Percentiles rank a stretch among this genome's conserved stretches.
Evolutionary conservation across 2,113 vertebrate genomes (phyloP).

Genomic region (Puntigrus tetrazona): DNA sequence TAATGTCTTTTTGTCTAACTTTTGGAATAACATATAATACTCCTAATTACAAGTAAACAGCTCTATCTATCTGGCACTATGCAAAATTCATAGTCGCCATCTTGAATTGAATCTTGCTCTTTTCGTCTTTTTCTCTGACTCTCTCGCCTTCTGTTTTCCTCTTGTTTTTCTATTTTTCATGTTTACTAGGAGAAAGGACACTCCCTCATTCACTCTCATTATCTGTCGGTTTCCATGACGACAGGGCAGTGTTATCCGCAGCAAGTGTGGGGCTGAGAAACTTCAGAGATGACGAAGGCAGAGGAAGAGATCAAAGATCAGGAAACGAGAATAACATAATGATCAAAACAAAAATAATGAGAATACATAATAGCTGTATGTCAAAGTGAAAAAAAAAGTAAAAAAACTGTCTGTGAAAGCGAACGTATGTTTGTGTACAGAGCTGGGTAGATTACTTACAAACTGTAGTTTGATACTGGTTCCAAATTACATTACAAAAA

Average conservation of each 20-base stretch:
- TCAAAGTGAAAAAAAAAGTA: not conserved
- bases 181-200: constrained; percentile 36
- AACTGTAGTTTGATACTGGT: too few species aligned
- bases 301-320: constrained; percentile 20
- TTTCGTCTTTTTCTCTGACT: not conserved
- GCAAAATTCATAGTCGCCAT: constrained; percentile 1
- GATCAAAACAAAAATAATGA: not conserved
- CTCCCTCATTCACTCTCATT: constrained; percentile 35
- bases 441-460: too few species aligned
- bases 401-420: not conserved
- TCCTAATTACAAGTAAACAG: not conserved
- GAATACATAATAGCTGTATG: not conserved
- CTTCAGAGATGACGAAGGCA: constrained; percentile 16
- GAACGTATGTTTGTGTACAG: not conserved
- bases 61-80: not conserved
- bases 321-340: constrained; percentile 37
- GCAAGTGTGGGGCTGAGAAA: constrained; percentile 33
- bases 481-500: too few species aligned
- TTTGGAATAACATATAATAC: not conserved
- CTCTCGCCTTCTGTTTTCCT: constrained; percentile 11
- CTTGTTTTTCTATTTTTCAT: not conserved
- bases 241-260: constrained; percentile 40
- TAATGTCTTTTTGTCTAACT: not conserved
- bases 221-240: constrained; percentile 57
- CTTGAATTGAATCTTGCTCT: not conserved